phyloP scores from a whole-genome alignment of 2,113 vertebrate species.

The Brienomyrus longianalis region DNA sequence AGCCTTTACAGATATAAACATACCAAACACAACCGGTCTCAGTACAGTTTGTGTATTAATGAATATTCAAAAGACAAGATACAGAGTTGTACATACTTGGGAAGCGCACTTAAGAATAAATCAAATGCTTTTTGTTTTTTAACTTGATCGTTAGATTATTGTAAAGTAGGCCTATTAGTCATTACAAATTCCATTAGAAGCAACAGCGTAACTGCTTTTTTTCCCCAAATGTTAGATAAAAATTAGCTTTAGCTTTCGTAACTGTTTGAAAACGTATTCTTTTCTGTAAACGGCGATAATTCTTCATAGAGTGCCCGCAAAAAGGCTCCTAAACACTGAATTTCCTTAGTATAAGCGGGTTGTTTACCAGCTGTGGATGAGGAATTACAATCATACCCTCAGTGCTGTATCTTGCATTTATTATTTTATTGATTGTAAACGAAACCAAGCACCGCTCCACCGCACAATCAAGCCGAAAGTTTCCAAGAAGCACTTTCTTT shows the following conservation, averaged over 20 bases:
- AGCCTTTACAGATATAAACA: conserved; percentile 28
- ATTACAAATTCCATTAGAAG: conserved; percentile 17
- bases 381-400: not conserved
- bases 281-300: not conserved
- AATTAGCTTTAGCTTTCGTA: not conserved
- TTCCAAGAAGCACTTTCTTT: not conserved
- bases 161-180: conserved; percentile 23
- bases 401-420: not conserved
- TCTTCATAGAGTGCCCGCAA: not conserved
- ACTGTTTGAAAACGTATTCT: not conserved
- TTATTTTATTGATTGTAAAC: not conserved
- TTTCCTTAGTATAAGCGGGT: not conserved
- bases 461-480: not conserved
- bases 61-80: not conserved
- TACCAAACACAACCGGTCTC: not conserved
- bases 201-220: not conserved
- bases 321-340: not conserved
- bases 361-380: not conserved
- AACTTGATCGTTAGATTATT: not conserved
- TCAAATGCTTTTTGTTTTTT: not conserved
- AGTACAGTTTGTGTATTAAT: conserved; percentile 23
- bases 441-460: not conserved
- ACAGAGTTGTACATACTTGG: not conserved
- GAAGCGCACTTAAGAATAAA: not conserved
- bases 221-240: not conserved